Base-by-base conservation (phyloP, 2,113 vertebrate species). In the Phodopus roborovskii region DNA sequence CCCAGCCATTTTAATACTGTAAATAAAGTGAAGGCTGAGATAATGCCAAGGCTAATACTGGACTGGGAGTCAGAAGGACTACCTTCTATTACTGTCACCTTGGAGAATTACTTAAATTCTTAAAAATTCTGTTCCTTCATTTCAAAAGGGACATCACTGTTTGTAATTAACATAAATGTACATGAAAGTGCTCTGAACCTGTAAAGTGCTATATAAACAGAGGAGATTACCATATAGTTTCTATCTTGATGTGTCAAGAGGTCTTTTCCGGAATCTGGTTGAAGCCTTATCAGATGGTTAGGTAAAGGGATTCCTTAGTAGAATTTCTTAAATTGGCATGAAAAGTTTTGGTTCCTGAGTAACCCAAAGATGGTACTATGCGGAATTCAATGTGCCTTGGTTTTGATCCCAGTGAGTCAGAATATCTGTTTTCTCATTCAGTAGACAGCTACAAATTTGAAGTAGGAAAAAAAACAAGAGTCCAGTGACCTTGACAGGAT, bases 311-410 rank as follows among this genome's bases (percentile, higher is more conserved):
- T 91, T 97, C 96, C 97, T 97, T 97, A 91, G 96, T 86, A 97
- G 91, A 97, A 92, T 96, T 96, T 95, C 97, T 97, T 93, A 95
- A 39, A 95, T 96, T 81, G 96, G 92, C 94, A 48, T 96, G 90
- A 92, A 88, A 96, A 94, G 95, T 94, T 95, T 96, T 97, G 96
- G 94, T 97, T 97, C 96, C 96, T 97, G 97, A 97, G 97, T 96
- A 97, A 96, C 89, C 95, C 91, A 97, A 96, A 96, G 81, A 96
- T 56, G 94, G 92, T 94, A 92, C 77, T 94, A 88, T 87, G 90
- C 94, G 58, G 92, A 96, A 91, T 94, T 97, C 88, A 90, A 78
- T 96, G 91, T 94, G 94, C 74, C 96, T 95, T 92, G 90, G 96
- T 83, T 91, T 97, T 82, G 82, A 91, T 98, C 82, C 88, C 91